Evolutionary conservation across 2,797 vertebrate genomes (phyloP).

Genomic region (Aplochiton taeniatus): DNA sequence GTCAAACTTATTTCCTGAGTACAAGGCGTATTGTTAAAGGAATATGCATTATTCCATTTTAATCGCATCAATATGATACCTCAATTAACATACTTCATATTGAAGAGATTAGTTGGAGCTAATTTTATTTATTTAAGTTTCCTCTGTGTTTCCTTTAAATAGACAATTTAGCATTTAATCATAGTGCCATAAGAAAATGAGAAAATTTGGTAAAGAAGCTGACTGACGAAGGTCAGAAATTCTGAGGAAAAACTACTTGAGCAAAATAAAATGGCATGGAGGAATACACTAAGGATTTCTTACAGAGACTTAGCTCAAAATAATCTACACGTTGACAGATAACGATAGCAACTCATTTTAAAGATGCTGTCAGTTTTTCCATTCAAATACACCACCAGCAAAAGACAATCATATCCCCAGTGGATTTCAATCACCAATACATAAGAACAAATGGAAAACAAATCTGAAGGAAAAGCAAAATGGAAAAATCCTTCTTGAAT

Average conservation of each 20-base stretch:
- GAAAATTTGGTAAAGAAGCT: background rate
- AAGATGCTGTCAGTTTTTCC: slow-evolving; percentile 4
- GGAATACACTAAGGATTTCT: no score
- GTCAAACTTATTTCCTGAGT: background rate
- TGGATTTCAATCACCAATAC: background rate
- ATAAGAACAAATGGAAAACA: background rate
- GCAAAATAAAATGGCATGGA: background rate
- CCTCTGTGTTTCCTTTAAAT: no score
- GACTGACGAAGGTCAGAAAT: background rate
- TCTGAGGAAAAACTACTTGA: slow-evolving; percentile 4
- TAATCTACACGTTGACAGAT: background rate
- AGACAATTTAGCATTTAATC: no score
- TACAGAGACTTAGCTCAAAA: no score
- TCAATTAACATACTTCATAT: no score
- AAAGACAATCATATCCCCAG: slow-evolving; percentile 8
- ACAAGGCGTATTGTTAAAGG: no score
- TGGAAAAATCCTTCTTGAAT: background rate
- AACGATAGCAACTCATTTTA: slow-evolving; percentile 8
- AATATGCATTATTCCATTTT: no score
- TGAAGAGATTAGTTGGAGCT: no score
- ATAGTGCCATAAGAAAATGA: no score
- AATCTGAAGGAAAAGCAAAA: background rate
- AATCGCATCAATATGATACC: no score
- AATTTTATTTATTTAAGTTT: no score
- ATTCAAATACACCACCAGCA: slow-evolving; percentile 15